Conservation (phyloP, 53 echinoderm and acorn worm genomes). For the Arbacia lixula region DNA sequence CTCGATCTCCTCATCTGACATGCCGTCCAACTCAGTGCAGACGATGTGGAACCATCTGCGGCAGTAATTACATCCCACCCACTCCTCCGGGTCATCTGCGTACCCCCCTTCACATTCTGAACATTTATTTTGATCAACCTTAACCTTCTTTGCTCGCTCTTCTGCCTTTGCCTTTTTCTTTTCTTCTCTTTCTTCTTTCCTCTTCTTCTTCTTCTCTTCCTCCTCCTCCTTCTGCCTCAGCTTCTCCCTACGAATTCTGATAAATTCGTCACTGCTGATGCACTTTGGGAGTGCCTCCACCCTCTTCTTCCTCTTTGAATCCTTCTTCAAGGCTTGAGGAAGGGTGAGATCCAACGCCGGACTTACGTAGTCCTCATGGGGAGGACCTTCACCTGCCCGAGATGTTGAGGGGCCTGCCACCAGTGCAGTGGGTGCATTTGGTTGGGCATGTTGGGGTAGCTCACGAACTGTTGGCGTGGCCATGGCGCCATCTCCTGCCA, state of each 20-base stretch:
- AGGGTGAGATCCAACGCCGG: no score
- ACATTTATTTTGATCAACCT: not conserved
- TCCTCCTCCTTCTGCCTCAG: not conserved
- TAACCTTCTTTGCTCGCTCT: not conserved
- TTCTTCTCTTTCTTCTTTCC: not conserved
- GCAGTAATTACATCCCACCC: not conserved
- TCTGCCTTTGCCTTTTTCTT: conserved; percentile 9
- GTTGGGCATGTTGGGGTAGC: no score
- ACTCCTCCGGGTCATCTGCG: not conserved
- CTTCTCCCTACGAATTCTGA: not conserved
- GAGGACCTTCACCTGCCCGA: no score
- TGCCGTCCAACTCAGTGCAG: not conserved
- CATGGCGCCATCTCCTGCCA: no score
- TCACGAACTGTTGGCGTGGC: no score
- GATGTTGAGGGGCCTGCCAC: no score
- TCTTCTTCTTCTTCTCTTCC: conserved; percentile 5
- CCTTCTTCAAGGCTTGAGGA: no score
- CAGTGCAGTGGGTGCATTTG: no score
- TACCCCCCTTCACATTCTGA: conserved; percentile 3
- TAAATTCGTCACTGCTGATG: not conserved
- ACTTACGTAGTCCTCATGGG: no score
- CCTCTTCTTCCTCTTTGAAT: not conserved
- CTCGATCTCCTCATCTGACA: not conserved
- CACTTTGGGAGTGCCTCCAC: not conserved
- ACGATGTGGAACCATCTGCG: not conserved